These are phyloP conservation scores for Alcis repandata DNA, from an alignment of 2,888 invertebrate species.

Conservation along the genomic window DNA sequence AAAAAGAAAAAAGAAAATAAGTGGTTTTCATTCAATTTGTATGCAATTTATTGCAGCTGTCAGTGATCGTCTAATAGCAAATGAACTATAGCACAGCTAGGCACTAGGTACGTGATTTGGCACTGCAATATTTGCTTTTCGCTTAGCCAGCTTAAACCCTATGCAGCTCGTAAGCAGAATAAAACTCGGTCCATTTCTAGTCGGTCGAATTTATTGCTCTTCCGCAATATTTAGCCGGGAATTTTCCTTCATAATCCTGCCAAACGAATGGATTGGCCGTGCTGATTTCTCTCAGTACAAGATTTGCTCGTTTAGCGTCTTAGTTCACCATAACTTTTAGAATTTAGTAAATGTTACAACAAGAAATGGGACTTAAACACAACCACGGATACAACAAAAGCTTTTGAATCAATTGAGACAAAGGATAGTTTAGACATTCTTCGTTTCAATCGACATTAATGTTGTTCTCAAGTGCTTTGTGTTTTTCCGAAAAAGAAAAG, in stretches of 20 bases:
- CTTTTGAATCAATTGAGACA: too few relatives aligned
- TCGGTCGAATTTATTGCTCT: slow-evolving; percentile 79
- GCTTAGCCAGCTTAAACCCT: slow-evolving; percentile 2
- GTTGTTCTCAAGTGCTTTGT: slow-evolving; percentile 23
- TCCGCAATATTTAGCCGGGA: slow-evolving; percentile 52
- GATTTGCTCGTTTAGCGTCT: neutral
- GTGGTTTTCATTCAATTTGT: too few relatives aligned
- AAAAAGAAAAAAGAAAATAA: too few relatives aligned
- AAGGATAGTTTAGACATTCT: too few relatives aligned
- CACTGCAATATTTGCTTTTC: neutral
- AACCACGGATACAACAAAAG: too few relatives aligned
- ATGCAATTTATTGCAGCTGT: too few relatives aligned
- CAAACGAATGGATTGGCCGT: slow-evolving; percentile 35
- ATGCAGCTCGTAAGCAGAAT: slow-evolving; percentile 67
- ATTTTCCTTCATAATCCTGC: slow-evolving; percentile 16
- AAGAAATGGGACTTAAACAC: too few relatives aligned
- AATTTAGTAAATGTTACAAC: too few relatives aligned
- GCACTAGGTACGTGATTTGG: neutral
- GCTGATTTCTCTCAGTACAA: slow-evolving; percentile 8
- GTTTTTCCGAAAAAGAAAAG: slow-evolving; percentile 51
- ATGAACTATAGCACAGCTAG: too few relatives aligned
- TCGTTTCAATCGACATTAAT: neutral
- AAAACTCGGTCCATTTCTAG: slow-evolving; percentile 75
- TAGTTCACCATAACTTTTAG: too few relatives aligned
- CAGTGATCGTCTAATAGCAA: too few relatives aligned